Percentiles rank a stretch among this genome's conserved stretches.
Conservation (phyloP, 2,888 invertebrate genomes). For the Podotricha telesiphe region DNA sequence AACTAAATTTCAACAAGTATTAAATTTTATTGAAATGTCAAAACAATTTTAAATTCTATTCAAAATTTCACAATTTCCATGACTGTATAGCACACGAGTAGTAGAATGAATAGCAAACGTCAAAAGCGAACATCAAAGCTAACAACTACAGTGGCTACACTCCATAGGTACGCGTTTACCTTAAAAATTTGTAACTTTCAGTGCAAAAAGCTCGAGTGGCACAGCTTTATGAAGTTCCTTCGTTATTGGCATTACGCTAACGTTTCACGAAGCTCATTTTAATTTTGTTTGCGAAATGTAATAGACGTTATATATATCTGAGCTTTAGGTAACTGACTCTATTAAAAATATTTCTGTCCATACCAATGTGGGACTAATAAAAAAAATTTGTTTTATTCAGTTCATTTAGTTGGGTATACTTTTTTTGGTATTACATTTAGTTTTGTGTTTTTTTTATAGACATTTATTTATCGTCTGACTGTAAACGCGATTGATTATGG, state of each 20-base stretch:
- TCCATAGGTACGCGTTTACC: slow-evolving; percentile 17
- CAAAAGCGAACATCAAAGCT: slow-evolving; percentile 9
- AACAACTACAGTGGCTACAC: slow-evolving; percentile 10
- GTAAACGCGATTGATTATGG: too few species aligned
- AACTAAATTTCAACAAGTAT: too few species aligned
- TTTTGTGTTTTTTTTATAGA: too few species aligned
- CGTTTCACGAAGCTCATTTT: not conserved
- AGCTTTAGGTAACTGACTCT: slow-evolving; percentile 1
- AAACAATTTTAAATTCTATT: not conserved
- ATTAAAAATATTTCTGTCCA: slow-evolving; percentile 4
- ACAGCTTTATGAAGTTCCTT: slow-evolving; percentile 22
- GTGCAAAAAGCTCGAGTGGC: slow-evolving; percentile 7
- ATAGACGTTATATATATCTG: not conserved
- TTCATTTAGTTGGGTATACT: too few species aligned
- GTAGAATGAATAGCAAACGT: not conserved
- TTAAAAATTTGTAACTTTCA: slow-evolving; percentile 16
- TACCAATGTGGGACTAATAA: not conserved
- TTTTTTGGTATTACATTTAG: too few species aligned
- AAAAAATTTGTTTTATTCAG: not conserved
- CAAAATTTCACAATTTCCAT: not conserved
- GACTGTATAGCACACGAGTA: not conserved
- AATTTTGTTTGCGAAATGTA: not conserved
- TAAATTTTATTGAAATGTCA: too few species aligned
- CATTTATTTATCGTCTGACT: too few species aligned
- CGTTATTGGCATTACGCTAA: slow-evolving; percentile 22